Base-by-base conservation (phyloP, 2,888 invertebrate genomes). In the Folsomia manolachei region DNA sequence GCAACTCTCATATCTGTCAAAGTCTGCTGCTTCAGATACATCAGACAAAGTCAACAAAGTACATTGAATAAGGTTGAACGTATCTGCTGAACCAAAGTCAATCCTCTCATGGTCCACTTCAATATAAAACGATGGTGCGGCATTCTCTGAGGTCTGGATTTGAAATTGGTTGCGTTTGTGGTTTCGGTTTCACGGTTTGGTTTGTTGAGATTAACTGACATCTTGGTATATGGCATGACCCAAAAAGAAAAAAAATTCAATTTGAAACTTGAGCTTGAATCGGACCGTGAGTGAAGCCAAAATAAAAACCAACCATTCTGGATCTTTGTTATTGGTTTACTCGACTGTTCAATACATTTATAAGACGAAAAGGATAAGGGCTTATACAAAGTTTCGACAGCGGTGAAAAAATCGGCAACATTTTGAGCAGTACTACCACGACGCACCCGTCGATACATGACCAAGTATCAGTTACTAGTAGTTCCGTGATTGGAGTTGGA, bases 341-440 rank as follows among this genome's bases (percentile, higher is more conserved):
- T n/a, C n/a, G n/a, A n/a, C n/a, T n/a, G n/a, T n/a, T n/a, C n/a
- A n/a, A n/a, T n/a, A n/a, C n/a, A n/a, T n/a, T n/a, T n/a, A n/a
- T n/a, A n/a, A n/a, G n/a, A n/a, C n/a, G n/a, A n/a, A n/a, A n/a
- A n/a, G n/a, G n/a, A n/a, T n/a, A n/a, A n/a, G n/a, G n/a, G n/a
- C n/a, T n/a, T n/a, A n/a, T n/a, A n/a, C n/a, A n/a, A 39, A 14
- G 23, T 56, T 68, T 68, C 68, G 56, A 68, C 60, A 60, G 60
- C 23, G 63, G 27, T 19, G 67, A 53, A 67, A 39, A 39, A 39
- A 39, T 39, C 4, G 4, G 39, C 7, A 9, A 14, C 14, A 39
- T 39, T 39, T 39, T 39, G 39, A 39, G 39, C 39, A 14, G 39
- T 39, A 39, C 7, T 39, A 9, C 39, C 14, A 9, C 14, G 4